phyloP scores from a whole-genome alignment of 2,888 invertebrate genomes.

The Deroplatys truncata region DNA sequence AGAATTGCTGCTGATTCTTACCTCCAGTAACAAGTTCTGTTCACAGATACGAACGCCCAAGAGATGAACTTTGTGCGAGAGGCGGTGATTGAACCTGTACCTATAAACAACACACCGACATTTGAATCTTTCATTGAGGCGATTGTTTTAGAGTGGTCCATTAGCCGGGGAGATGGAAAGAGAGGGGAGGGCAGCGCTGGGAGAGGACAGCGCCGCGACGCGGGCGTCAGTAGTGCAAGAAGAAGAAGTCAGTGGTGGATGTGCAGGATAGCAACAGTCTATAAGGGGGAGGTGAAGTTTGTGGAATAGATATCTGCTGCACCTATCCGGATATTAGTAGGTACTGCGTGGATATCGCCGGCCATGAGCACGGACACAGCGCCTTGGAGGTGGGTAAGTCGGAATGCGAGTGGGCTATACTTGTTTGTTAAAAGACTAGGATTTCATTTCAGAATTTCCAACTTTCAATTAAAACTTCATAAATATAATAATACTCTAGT shows the following conservation, averaged over 20 bases:
- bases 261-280: not conserved
- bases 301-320: not conserved
- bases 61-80: not conserved
- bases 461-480: too few relatives aligned
- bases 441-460: too few relatives aligned
- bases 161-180: not conserved
- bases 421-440: too few relatives aligned
- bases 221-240: not conserved
- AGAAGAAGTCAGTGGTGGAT: not conserved
- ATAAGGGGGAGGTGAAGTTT: not conserved
- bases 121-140: not conserved
- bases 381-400: slow-evolving; percentile 1
- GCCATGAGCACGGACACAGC: not conserved
- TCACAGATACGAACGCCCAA: not conserved
- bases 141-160: not conserved
- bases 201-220: not conserved
- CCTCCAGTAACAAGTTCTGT: not conserved
- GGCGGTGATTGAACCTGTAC: not conserved
- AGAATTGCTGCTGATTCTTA: too few relatives aligned
- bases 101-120: not conserved
- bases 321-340: not conserved
- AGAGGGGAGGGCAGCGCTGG: not conserved
- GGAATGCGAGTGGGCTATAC: too few relatives aligned
- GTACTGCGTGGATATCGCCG: not conserved
- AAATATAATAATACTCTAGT: too few relatives aligned